Evolutionary conservation across 2,113 vertebrate species (phyloP).

Genomic region (Otus sunia): DNA sequence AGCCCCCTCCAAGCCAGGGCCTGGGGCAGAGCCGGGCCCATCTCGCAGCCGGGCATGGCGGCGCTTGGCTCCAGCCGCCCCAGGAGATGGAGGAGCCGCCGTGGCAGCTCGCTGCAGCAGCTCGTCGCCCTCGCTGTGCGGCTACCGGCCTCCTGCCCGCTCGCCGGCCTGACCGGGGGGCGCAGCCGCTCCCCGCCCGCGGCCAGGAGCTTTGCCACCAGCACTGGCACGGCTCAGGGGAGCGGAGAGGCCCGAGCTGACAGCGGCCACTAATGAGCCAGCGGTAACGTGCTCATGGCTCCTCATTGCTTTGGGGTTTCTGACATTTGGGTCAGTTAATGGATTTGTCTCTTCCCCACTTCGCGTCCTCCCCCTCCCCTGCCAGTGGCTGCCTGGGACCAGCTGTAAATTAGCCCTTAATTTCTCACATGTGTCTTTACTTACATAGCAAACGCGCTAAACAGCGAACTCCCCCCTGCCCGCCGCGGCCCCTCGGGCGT

Average conservation of each 20-base stretch:
- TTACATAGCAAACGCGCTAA: neutral
- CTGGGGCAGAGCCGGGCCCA: neutral
- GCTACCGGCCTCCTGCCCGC: neutral
- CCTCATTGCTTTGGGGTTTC: neutral
- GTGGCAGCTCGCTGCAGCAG: neutral
- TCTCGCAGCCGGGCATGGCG: neutral
- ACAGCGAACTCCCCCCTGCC: neutral
- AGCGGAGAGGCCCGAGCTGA: neutral
- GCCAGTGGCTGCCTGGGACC: neutral
- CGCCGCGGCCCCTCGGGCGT: fast-evolving
- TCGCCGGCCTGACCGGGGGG: neutral
- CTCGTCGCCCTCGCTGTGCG: neutral
- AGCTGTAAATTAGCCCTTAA: neutral
- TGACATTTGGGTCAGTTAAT: neutral
- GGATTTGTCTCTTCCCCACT: neutral
- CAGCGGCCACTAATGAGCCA: neutral
- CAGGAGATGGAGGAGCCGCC: neutral
- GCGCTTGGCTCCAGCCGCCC: neutral
- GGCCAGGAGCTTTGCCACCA: neutral
- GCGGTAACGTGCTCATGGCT: neutral
- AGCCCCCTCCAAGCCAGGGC: no score
- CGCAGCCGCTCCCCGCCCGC: neutral
- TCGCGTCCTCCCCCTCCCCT: neutral
- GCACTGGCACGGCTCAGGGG: neutral
- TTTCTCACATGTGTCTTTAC: neutral